phyloP scores from a whole-genome alignment of 2,797 vertebrate species.

The Heliangelus exortis region DNA sequence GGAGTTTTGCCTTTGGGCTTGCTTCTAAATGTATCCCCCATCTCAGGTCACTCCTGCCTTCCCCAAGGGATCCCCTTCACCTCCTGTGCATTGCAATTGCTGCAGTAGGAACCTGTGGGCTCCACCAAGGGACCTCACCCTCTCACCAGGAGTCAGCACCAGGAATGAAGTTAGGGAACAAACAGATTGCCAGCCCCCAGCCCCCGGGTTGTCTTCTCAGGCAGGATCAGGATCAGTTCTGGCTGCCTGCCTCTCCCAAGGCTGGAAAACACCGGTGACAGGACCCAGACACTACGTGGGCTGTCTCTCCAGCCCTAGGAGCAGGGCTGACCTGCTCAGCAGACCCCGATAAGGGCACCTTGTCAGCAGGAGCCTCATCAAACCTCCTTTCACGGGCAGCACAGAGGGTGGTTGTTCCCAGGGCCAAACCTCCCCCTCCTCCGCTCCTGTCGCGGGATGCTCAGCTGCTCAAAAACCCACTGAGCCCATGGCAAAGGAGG shows the following conservation, averaged over 20 bases:
- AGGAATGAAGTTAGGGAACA: not conserved
- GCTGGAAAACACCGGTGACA: not conserved
- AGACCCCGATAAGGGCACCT: not conserved
- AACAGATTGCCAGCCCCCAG: not conserved
- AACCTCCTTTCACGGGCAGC: constrained; percentile 63
- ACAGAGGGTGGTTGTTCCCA: constrained; percentile 68
- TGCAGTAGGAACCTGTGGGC: rapidly evolving
- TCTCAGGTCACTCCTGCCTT: not conserved
- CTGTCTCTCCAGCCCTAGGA: not conserved
- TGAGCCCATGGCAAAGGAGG: not conserved
- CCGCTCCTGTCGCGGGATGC: constrained; percentile 7
- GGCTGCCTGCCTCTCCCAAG: not conserved
- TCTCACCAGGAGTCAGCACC: rapidly evolving
- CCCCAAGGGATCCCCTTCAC: not conserved
- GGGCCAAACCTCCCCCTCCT: constrained; percentile 40
- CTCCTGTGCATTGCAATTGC: not conserved
- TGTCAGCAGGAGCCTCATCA: constrained; percentile 48
- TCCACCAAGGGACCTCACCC: not conserved
- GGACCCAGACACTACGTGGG: not conserved
- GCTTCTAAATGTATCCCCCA: not conserved
- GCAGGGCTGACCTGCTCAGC: not conserved
- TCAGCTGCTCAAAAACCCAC: constrained; percentile 20
- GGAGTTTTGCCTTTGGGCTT: not conserved
- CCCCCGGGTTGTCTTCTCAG: rapidly evolving
- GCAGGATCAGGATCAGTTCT: not conserved